A percentile compares a stretch with the other conserved stretches of the same genome.
phyloP scores from a whole-genome alignment of 2,888 invertebrate genomes.

The Melikaiella ostensackeni region DNA sequence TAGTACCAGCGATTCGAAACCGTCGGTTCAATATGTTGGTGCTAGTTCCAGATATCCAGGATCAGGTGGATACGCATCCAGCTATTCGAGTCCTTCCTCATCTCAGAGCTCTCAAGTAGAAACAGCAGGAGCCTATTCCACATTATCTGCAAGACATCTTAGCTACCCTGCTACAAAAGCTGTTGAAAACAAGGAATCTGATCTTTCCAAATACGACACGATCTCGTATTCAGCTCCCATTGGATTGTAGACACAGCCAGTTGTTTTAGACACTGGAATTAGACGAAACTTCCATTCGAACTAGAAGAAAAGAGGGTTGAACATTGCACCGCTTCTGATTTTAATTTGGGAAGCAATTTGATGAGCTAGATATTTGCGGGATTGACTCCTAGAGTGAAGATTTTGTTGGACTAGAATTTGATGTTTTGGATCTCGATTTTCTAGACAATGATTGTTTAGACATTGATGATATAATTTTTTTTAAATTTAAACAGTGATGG shows the following conservation, averaged over 20 bases:
- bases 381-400: too few species aligned
- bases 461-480: too few species aligned
- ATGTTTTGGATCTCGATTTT: too few species aligned
- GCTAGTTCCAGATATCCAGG: slow-evolving; percentile 53
- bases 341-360: not conserved
- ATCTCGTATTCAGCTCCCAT: slow-evolving; percentile 72
- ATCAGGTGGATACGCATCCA: slow-evolving; percentile 53
- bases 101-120: slow-evolving; percentile 62
- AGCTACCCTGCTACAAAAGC: slow-evolving; percentile 60
- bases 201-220: slow-evolving; percentile 69
- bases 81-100: slow-evolving; percentile 59
- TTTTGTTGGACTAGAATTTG: too few species aligned
- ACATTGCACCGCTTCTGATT: not conserved
- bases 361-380: too few species aligned
- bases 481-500: too few species aligned
- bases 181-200: slow-evolving; percentile 55
- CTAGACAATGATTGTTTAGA: not conserved
- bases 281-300: slow-evolving; percentile 15
- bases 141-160: slow-evolving; percentile 64
- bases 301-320: not conserved
- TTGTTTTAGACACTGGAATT: not conserved
- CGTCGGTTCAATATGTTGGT: slow-evolving; percentile 13
- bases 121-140: slow-evolving; percentile 66
- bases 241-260: slow-evolving; percentile 62
- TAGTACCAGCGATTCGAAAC: slow-evolving; percentile 47